Percentiles rank a stretch among this genome's conserved stretches.
These are phyloP conservation scores for Xerus inauris DNA, from an alignment of 2,113 vertebrate species.

Conservation along the genomic window DNA sequence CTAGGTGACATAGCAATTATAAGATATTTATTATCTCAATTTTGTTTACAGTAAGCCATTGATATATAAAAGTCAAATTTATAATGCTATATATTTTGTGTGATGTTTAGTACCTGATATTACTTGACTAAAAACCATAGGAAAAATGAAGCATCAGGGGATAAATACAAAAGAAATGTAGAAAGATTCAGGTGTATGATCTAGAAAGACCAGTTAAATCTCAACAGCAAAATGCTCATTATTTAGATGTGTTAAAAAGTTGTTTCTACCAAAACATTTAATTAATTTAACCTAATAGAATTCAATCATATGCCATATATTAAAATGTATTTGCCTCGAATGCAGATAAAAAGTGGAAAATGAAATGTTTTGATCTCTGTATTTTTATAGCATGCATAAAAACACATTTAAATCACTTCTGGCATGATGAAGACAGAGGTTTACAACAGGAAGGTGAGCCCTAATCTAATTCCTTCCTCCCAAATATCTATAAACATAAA, in stretches of 20 bases:
- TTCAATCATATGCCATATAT: background rate
- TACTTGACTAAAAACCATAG: background rate
- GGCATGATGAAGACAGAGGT: background rate
- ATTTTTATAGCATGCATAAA: background rate
- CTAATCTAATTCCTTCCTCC: background rate
- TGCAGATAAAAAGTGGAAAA: background rate
- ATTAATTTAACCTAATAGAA: background rate
- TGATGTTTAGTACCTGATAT: background rate
- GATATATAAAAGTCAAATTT: background rate
- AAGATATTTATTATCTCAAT: background rate
- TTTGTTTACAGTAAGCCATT: background rate
- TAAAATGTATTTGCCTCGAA: background rate
- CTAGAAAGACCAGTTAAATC: background rate
- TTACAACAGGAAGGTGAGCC: background rate
- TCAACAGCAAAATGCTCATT: background rate
- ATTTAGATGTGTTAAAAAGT: background rate
- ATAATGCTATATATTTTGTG: background rate
- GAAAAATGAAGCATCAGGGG: background rate
- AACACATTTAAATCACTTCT: background rate
- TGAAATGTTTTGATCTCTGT: background rate
- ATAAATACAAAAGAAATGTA: background rate
- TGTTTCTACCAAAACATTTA: background rate
- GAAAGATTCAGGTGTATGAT: background rate
- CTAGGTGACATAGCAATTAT: background rate
- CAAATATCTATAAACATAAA: background rate